Percentiles rank a stretch among this genome's conserved stretches.
phyloP scores from a whole-genome alignment of 1,140 invertebrate species.

The Paramacrobiotus metropolitanus region DNA sequence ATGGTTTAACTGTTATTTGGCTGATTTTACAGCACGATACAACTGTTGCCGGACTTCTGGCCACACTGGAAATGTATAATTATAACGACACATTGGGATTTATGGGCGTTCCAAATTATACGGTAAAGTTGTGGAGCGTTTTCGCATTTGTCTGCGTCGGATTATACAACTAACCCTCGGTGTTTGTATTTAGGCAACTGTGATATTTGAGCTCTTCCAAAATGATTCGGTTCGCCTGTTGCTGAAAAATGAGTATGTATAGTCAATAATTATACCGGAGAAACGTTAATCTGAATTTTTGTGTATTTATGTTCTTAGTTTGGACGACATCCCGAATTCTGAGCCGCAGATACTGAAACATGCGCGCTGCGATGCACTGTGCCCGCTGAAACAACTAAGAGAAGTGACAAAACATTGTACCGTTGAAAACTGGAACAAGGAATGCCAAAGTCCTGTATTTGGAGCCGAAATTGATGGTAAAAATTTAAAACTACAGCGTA shows the following conservation, averaged over 20 bases:
- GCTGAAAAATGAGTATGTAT: background rate
- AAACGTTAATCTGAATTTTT: too few relatives aligned
- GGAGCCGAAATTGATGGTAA: background rate
- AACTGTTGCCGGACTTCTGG: constrained; percentile 1
- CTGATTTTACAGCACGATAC: background rate
- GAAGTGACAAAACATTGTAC: background rate
- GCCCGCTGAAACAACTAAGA: background rate
- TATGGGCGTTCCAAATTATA: background rate
- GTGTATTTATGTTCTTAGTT: background rate
- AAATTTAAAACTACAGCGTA: background rate
- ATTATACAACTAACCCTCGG: background rate
- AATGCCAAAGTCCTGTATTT: background rate
- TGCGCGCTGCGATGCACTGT: background rate
- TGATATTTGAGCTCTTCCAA: background rate
- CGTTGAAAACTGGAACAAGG: background rate
- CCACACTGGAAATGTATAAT: background rate
- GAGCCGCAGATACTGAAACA: background rate
- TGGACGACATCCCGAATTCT: background rate
- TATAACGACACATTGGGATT: background rate
- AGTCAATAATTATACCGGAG: background rate
- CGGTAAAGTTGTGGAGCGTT: background rate
- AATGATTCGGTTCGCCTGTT: background rate
- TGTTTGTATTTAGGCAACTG: background rate
- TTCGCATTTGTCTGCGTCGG: background rate
- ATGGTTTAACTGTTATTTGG: too few relatives aligned